Base-by-base conservation (phyloP, 2,113 vertebrate species). In the Albula glossodonta region DNA sequence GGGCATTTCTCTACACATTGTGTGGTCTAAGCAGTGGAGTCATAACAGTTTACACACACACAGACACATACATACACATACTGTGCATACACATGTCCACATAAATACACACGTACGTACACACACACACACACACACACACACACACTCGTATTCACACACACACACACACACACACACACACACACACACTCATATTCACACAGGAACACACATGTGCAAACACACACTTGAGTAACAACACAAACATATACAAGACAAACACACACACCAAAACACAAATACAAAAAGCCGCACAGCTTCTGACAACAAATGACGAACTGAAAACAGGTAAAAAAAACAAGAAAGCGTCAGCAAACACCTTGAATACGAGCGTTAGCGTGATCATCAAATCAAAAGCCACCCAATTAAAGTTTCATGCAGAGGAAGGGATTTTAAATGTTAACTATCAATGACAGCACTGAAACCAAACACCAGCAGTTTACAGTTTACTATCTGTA, bases 311-410 rank as follows among this genome's bases (percentile, higher is more conserved):
- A 74, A 50, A 31, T 48, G 77, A 77, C 74, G 48, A 41, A 13
- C 57, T 19, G 63, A 81, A 51, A 52, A 74, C 19, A 48, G 56
- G 51, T 63, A 80, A 87, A 84, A 84, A 13, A 87, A 17, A 31
- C 17, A 81, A 25, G 53, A 51, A 63, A 89, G 86, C 80, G 63
- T 82, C 78, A 82, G 70, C 51, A 85, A 84, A 82, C 53, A 87
- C 63, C 56, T 87, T 60, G 80, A 83, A 19, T 49, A 80, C 86
- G 83, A 53, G 87, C 85, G 78, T 83, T 80, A 81, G 78, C 57
- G 50, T 84, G 83, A 87, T 85, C 80, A 89, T 87, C 60, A 90
- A 93, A 92, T 92, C 88, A 89, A 88, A 89, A 81, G 81, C 82
- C 48, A 86, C 7, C 13, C 52, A 87, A 85, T 74, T 81, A 89